Conservation (phyloP, 2,797 vertebrate genomes). For the Lates japonicus region DNA sequence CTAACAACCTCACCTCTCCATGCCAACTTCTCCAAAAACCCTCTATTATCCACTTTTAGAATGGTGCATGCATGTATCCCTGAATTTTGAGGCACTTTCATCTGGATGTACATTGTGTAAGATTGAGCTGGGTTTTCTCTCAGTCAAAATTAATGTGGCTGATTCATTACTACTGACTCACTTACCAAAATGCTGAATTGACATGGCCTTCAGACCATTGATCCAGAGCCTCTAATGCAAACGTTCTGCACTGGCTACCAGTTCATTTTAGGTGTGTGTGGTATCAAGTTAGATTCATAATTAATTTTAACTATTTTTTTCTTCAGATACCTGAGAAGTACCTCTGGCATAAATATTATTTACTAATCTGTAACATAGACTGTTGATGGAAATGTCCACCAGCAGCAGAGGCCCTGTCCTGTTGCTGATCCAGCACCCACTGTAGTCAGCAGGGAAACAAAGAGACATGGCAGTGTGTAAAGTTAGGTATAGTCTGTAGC, state of each 20-base stretch:
- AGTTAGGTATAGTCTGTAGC: background rate
- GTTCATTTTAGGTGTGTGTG: background rate
- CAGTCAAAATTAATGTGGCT: conserved; percentile 6
- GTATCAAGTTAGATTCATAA: background rate
- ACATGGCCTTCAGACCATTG: conserved; percentile 31
- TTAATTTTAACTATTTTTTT: background rate
- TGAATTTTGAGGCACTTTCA: conserved; percentile 23
- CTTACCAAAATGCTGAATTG: conserved; percentile 26
- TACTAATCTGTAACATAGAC: background rate
- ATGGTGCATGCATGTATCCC: conserved; percentile 15
- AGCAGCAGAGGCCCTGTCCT: conserved; percentile 1
- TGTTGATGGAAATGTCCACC: background rate
- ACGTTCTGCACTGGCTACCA: background rate
- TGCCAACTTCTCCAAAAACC: conserved; percentile 15
- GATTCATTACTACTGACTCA: conserved; percentile 28
- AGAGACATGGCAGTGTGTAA: background rate
- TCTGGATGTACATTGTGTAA: conserved; percentile 8
- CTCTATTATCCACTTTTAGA: conserved; percentile 54
- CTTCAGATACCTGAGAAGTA: background rate
- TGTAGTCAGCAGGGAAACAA: conserved; percentile 8
- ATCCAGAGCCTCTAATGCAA: background rate
- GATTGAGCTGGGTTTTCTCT: conserved; percentile 8
- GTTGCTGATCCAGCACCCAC: background rate
- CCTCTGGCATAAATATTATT: background rate
- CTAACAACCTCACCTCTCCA: conserved; percentile 39